These are phyloP conservation scores for Drosophila nigricruria DNA, from an alignment of 2,888 invertebrate genomes.

Conservation along the genomic window DNA sequence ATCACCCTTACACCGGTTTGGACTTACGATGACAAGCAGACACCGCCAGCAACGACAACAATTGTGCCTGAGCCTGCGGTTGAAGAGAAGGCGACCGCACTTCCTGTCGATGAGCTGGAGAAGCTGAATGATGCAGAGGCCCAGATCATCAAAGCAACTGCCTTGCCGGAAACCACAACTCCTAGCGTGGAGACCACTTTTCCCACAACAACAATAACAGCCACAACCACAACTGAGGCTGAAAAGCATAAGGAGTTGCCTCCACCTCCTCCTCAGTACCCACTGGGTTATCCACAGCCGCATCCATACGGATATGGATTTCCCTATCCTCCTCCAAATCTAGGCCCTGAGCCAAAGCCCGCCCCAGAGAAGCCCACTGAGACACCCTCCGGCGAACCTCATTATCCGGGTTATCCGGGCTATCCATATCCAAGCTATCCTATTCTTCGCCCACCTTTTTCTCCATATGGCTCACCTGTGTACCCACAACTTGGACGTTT, in stretches of 20 bases:
- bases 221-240: constrained; percentile 23
- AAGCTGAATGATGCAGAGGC: constrained; percentile 32
- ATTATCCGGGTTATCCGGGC: constrained; percentile 15
- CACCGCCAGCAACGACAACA: constrained; percentile 36
- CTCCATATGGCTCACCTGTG: constrained; percentile 36
- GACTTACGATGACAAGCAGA: constrained; percentile 39
- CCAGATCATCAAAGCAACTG: constrained; percentile 1
- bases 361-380: neutral
- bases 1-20: constrained; percentile 24
- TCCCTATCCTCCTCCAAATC: constrained; percentile 5
- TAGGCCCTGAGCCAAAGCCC: constrained; percentile 1
- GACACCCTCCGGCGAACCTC: constrained; percentile 9
- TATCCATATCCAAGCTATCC: constrained; percentile 19
- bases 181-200: constrained; percentile 9
- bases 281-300: constrained; percentile 5
- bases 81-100: constrained; percentile 24
- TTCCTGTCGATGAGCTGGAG: constrained; percentile 30
- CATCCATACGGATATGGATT: constrained; percentile 11
- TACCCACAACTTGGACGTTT: constrained; percentile 1
- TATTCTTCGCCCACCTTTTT: constrained; percentile 32
- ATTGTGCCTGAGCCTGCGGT: constrained; percentile 19
- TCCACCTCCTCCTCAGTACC: neutral
- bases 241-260: constrained; percentile 7
- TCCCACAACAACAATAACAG: constrained; percentile 23
- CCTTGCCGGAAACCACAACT: constrained; percentile 48